Percentiles rank a stretch among this genome's conserved stretches.
phyloP scores from a whole-genome alignment of 2,888 invertebrate species.

The Panzeria rudis region DNA sequence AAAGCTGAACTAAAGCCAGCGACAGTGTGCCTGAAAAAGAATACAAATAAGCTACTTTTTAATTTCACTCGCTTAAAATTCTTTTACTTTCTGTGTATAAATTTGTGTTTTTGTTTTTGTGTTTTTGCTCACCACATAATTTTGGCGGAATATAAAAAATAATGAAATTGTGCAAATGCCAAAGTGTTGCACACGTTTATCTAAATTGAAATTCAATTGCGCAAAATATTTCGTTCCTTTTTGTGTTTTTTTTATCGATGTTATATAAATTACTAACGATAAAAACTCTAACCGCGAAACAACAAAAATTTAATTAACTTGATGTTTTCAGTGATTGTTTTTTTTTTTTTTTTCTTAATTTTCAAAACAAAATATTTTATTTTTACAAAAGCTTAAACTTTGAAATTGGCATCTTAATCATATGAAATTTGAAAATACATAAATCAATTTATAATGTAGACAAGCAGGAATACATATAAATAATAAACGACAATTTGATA shows the following conservation, averaged over 20 bases:
- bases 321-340: conserved; percentile 34
- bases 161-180: conserved; percentile 68
- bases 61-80: not conserved
- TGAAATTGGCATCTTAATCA: conserved; percentile 72
- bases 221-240: conserved; percentile 56
- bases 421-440: conserved; percentile 67
- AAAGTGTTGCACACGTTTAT: conserved; percentile 71
- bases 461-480: conserved; percentile 46
- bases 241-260: conserved; percentile 12
- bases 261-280: conserved; percentile 53
- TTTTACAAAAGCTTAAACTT: conserved; percentile 60
- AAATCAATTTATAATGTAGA: conserved; percentile 67
- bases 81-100: conserved; percentile 53
- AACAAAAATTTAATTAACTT: conserved; percentile 69
- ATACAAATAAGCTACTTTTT: not conserved
- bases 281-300: conserved; percentile 56
- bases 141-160: conserved; percentile 37
- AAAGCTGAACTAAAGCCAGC: too few relatives aligned
- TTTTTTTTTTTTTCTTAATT: conserved; percentile 20
- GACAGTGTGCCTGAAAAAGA: too few relatives aligned
- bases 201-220: conserved; percentile 72
- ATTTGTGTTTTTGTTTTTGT: not conserved
- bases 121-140: conserved; percentile 42
- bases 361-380: not conserved
- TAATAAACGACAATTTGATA: conserved; percentile 72